A percentile compares a stretch with the other conserved stretches of the same genome.
Conservation (phyloP, 2,113 vertebrate species). For the Lophotis ruficrista region DNA sequence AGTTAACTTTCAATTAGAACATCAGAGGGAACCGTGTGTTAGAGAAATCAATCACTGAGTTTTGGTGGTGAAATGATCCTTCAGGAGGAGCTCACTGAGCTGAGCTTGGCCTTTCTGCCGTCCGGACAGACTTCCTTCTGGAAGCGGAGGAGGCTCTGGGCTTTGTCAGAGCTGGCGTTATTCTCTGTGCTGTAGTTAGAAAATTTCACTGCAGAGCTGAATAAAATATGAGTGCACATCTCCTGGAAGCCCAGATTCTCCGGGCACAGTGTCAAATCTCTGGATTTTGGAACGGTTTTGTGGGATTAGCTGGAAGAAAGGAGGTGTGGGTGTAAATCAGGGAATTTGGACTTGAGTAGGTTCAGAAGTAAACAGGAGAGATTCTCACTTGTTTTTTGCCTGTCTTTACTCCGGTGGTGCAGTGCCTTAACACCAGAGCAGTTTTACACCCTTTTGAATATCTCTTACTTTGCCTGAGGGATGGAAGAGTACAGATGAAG, state of each 20-base stretch:
- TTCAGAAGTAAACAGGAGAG: background rate
- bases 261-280: background rate
- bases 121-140: background rate
- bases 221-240: background rate
- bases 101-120: background rate
- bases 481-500: background rate
- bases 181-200: background rate
- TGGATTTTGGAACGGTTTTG: background rate
- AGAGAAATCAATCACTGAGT: background rate
- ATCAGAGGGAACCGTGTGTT: background rate
- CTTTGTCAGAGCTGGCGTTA: background rate
- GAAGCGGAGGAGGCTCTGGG: background rate
- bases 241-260: background rate
- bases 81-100: background rate
- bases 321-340: background rate
- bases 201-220: background rate
- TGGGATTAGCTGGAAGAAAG: background rate
- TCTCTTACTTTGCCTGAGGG: background rate
- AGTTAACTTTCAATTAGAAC: background rate
- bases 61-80: background rate
- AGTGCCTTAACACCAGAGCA: background rate
- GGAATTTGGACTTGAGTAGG: background rate
- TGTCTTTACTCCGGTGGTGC: background rate
- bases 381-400: background rate
- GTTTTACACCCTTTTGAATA: background rate